These are phyloP conservation scores for Ceyx cyanopectus DNA, from an alignment of 2,113 vertebrate genomes.

Conservation along the genomic window DNA sequence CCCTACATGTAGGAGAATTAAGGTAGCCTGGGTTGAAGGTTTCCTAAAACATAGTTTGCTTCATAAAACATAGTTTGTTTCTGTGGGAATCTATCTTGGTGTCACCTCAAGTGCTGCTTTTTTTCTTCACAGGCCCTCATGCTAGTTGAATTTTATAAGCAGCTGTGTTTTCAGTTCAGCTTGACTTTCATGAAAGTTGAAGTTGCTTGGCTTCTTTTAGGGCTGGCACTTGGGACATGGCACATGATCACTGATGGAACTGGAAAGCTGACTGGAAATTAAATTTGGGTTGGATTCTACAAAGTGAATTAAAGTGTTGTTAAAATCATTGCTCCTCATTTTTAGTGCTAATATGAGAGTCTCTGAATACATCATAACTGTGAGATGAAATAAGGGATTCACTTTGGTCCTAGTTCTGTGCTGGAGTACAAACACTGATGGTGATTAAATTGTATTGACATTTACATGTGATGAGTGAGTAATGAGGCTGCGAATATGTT, in stretches of 20 bases:
- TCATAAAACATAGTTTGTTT: not conserved
- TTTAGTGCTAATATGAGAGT: not conserved
- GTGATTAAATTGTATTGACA: not conserved
- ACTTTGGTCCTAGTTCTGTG: not conserved
- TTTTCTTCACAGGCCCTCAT: not conserved
- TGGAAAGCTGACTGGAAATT: not conserved
- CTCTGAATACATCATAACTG: not conserved
- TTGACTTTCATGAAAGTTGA: not conserved
- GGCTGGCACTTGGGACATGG: not conserved
- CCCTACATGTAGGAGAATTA: not conserved
- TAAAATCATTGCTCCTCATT: not conserved
- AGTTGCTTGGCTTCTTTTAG: not conserved
- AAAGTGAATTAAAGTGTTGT: not conserved
- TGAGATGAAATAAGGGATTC: not conserved
- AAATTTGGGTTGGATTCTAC: not conserved
- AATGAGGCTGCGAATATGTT: not conserved
- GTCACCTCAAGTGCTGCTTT: not conserved
- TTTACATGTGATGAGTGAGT: not conserved
- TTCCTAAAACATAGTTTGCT: not conserved
- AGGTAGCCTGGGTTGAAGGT: not conserved
- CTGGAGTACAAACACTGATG: not conserved
- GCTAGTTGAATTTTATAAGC: not conserved
- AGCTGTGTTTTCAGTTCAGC: not conserved
- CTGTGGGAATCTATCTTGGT: not conserved
- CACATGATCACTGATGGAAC: fast-evolving